These are phyloP conservation scores for Hypothenemus hampei DNA, from an alignment of 1,140 invertebrate genomes.

Conservation along the genomic window DNA sequence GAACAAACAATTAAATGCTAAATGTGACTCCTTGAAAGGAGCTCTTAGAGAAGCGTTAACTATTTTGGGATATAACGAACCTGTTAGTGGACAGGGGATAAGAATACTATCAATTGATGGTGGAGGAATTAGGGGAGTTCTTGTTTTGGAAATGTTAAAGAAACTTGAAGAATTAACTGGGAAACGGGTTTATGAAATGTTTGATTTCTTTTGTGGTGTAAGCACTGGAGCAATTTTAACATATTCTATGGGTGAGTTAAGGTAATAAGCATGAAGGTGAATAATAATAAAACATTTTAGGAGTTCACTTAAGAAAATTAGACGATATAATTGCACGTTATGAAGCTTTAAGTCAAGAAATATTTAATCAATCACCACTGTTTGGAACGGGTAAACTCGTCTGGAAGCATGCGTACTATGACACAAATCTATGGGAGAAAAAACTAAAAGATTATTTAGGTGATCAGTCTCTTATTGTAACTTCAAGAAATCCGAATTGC, in stretches of 20 bases:
- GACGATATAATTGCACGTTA: constrained; percentile 63
- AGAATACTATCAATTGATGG: constrained; percentile 85
- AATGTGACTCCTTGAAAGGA: constrained; percentile 46
- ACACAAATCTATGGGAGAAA: constrained; percentile 78
- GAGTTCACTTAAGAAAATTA: constrained; percentile 52
- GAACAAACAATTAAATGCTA: constrained; percentile 41
- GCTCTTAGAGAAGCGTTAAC: constrained; percentile 61
- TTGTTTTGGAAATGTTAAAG: constrained; percentile 75
- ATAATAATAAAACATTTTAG: no score
- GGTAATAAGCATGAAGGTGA: not conserved
- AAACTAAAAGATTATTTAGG: constrained; percentile 72
- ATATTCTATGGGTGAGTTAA: constrained; percentile 56
- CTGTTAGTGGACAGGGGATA: constrained; percentile 68
- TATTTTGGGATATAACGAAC: constrained; percentile 68
- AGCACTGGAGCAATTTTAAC: constrained; percentile 83
- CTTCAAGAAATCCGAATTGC: constrained; percentile 52
- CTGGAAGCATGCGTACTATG: constrained; percentile 85
- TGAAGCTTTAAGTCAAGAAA: constrained; percentile 60
- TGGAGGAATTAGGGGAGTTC: constrained; percentile 79
- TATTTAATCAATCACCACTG: constrained; percentile 67
- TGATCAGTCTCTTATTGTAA: constrained; percentile 61
- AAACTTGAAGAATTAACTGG: constrained; percentile 71
- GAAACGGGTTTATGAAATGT: constrained; percentile 62
- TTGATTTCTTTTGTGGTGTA: constrained; percentile 90
- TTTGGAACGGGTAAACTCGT: constrained; percentile 74